Evolutionary conservation across 2,888 invertebrate genomes (phyloP).

Genomic region (Junonia oenone): DNA sequence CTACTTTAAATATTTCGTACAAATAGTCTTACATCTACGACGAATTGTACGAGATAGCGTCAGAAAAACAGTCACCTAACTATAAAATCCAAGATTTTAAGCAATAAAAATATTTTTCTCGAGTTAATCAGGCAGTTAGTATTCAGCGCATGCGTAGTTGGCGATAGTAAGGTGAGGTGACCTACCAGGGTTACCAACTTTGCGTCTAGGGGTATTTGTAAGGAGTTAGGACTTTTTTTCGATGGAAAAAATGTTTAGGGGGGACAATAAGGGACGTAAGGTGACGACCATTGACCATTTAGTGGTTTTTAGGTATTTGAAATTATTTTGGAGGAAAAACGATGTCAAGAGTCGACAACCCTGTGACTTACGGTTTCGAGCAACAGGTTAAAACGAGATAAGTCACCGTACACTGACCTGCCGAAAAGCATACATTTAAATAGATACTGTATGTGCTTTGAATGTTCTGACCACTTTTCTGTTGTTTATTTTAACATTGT

Average conservation of each 20-base stretch:
- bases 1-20: background rate
- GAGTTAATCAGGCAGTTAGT: constrained; percentile 2
- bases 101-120: background rate
- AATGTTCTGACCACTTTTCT: background rate
- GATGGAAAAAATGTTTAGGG: too few relatives aligned
- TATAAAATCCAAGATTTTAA: background rate
- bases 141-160: constrained; percentile 7
- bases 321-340: too few relatives aligned
- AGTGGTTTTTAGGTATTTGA: too few relatives aligned
- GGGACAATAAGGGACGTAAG: too few relatives aligned
- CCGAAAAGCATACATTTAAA: constrained; percentile 2
- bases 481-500: too few relatives aligned
- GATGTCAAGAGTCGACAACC: too few relatives aligned
- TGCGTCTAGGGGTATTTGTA: too few relatives aligned
- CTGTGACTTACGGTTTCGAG: constrained; percentile 10
- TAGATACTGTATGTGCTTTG: background rate
- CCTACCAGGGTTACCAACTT: too few relatives aligned
- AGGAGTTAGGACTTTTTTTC: too few relatives aligned
- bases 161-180: constrained; percentile 3
- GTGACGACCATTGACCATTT: too few relatives aligned
- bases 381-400: constrained; percentile 18
- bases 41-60: background rate
- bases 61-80: background rate
- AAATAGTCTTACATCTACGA: too few relatives aligned
- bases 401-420: constrained; percentile 18